Base-by-base conservation (phyloP, 1,140 invertebrate species). In the Carposina sasakii region DNA sequence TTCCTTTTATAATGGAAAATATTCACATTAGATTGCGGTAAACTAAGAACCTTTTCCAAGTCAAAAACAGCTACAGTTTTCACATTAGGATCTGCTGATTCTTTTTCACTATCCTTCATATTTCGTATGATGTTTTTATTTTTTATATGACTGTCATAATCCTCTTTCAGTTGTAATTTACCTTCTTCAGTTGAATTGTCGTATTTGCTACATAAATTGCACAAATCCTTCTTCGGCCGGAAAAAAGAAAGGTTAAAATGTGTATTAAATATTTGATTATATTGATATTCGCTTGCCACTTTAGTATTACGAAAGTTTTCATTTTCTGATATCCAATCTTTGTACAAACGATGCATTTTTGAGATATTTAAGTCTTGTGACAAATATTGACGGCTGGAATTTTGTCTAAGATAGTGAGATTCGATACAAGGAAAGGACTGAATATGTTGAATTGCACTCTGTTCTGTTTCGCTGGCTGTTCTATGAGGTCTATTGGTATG, bases 1-100 rank as follows among this genome's bases (percentile, higher is more conserved):
- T 61, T 61, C 1, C 62, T 26, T 43, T 64, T 61, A 16, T 64
- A 61, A 48, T 64, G 39, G 42, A 64, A 61, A 13, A 53, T 54
- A n/a, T 49, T 36, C 12, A 61, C 52, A 28, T 50, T 10, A 17
- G 48, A 52, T 44, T 61, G 47, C 4, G 45, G 45, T 23, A 48
- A 34, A 39, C 12, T 54, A n/a, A 57, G 37, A 0, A 60, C 52
- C 48, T 54, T 60, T 41, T 54, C 34, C 15, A 60, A 33, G 33
- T 60, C 52, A 43, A 57, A 60, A 24, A 37, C 23, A 34, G 48
- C 52, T 9, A 57, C 21, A n/a, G 41, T 45, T 13, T 13, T 39
- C 22, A 44, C 26, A 8, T 36, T 48, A 20, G 19, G 9, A 31
- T 51, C 36, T 45, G 39, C 10, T 31, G 13, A 16, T 16, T 24